Evolutionary conservation across 2,888 invertebrate genomes (phyloP).

Genomic region (Ichneumoninae sp.): DNA sequence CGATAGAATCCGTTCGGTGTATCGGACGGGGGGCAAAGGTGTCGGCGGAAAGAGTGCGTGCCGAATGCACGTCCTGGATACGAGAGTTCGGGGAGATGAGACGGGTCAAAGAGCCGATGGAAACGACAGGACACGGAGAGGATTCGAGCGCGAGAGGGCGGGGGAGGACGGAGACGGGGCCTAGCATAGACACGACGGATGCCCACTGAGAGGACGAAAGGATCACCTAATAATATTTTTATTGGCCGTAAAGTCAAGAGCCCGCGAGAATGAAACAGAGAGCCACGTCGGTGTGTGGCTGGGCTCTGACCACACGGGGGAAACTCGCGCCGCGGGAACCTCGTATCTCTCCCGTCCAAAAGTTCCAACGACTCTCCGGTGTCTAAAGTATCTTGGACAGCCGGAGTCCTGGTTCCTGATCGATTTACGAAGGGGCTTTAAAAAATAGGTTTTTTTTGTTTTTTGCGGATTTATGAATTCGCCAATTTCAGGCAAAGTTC

Average conservation of each 20-base stretch:
- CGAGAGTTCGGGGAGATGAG: constrained; percentile 32
- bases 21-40: constrained; percentile 39
- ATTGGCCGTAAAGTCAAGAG: constrained; percentile 79
- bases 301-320: constrained; percentile 53
- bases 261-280: constrained; percentile 51
- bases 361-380: constrained; percentile 34
- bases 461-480: constrained; percentile 36
- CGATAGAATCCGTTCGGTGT: constrained; percentile 69
- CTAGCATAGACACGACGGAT: constrained; percentile 61
- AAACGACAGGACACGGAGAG: constrained; percentile 45
- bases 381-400: constrained; percentile 50
- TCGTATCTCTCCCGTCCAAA: constrained; percentile 56
- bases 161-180: constrained; percentile 46
- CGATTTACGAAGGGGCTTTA: constrained; percentile 45
- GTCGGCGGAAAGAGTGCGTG: constrained; percentile 57
- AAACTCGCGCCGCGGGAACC: constrained; percentile 67
- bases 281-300: constrained; percentile 35
- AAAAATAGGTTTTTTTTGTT: neutral
- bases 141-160: constrained; percentile 46
- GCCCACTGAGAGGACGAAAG: constrained; percentile 64
- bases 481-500: constrained; percentile 31
- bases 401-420: constrained; percentile 48
- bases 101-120: constrained; percentile 56
- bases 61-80: constrained; percentile 57
- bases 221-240: constrained; percentile 80